Evolutionary conservation across 2,797 vertebrate genomes (phyloP).

Genomic region (Aplochiton taeniatus): DNA sequence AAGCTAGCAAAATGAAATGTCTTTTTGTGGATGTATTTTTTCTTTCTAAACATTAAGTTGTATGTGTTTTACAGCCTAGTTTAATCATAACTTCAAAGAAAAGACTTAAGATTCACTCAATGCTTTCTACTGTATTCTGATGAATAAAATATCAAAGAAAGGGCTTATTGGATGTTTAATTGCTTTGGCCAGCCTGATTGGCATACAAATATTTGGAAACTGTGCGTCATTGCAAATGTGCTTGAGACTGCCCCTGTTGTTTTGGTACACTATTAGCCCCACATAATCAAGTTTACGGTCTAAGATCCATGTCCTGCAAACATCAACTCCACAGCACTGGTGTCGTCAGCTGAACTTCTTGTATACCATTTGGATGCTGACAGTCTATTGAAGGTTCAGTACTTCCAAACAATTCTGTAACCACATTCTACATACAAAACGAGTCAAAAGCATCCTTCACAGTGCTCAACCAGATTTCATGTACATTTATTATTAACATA

Average conservation of each 20-base stretch:
- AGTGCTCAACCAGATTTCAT: slow-evolving; percentile 95
- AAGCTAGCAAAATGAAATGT: too few species aligned
- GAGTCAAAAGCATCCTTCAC: slow-evolving; percentile 85
- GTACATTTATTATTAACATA: slow-evolving; percentile 96
- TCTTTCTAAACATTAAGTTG: too few species aligned
- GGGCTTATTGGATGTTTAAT: not conserved
- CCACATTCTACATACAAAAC: slow-evolving; percentile 10
- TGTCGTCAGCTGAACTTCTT: not conserved
- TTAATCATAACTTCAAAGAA: too few species aligned
- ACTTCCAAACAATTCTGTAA: too few species aligned
- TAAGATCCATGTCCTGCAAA: slow-evolving; percentile 8
- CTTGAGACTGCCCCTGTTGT: slow-evolving; percentile 7
- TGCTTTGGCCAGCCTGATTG: not conserved
- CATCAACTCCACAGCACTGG: not conserved
- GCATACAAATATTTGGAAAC: not conserved
- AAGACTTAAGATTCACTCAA: too few species aligned
- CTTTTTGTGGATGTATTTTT: too few species aligned
- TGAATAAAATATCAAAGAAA: not conserved
- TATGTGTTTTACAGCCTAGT: too few species aligned
- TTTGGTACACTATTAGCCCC: slow-evolving; percentile 12
- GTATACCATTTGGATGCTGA: not conserved
- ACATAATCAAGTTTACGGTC: slow-evolving; percentile 4
- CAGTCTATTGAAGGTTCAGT: too few species aligned
- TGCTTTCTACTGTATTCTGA: not conserved
- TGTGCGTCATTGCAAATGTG: slow-evolving; percentile 3